phyloP scores from a whole-genome alignment of 1,140 invertebrate genomes.

The Hetaerina americana region DNA sequence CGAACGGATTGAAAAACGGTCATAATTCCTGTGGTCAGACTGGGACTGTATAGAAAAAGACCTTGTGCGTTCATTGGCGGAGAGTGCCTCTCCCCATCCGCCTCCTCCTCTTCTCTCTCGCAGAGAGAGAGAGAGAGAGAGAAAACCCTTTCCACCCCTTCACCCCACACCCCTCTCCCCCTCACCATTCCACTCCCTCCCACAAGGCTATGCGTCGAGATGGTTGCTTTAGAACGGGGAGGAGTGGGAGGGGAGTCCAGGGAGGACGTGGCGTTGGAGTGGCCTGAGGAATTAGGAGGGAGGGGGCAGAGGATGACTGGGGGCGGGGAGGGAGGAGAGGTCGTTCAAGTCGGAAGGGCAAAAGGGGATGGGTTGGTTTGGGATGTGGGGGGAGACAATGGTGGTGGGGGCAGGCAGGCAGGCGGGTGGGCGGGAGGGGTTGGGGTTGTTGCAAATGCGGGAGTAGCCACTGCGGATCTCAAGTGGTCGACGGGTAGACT shows the following conservation, averaged over 20 bases:
- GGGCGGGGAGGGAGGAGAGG: no score
- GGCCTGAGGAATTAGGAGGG: neutral
- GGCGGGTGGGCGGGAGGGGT: neutral
- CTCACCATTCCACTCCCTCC: no score
- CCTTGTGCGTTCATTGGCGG: neutral
- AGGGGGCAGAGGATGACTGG: neutral
- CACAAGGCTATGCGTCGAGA: neutral
- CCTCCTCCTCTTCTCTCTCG: constrained; percentile 1
- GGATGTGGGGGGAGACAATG: neutral
- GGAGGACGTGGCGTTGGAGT: neutral
- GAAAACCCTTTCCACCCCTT: no score
- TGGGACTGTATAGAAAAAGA: neutral
- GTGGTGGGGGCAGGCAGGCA: neutral
- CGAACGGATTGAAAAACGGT: neutral
- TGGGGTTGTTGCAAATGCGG: neutral
- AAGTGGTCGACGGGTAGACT: neutral
- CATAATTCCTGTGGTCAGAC: neutral
- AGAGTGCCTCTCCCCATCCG: neutral
- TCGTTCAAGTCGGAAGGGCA: no score
- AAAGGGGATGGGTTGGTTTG: no score
- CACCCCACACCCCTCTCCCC: no score
- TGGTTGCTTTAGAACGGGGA: neutral
- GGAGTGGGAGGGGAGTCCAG: neutral
- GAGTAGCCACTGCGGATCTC: neutral
- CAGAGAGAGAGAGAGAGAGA: neutral